A percentile compares a stretch with the other conserved stretches of the same genome.
phyloP scores from a whole-genome alignment of 92 coral and sea anemone genomes.

The Micromussa lordhowensis region DNA sequence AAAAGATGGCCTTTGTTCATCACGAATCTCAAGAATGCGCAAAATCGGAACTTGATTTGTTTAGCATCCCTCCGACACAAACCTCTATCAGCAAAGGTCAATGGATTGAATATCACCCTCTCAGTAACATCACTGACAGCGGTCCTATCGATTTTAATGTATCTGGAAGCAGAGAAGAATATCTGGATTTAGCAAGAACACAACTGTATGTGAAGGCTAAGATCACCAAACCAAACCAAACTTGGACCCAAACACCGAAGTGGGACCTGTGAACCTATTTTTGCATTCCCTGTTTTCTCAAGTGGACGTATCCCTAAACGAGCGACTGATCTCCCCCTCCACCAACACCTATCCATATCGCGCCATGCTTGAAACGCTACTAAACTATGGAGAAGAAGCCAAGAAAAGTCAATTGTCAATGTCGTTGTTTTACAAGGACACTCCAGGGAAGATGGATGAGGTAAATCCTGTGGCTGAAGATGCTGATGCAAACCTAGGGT shows the following conservation, averaged over 20 bases:
- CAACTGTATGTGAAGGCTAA: background rate
- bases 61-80: slow-evolving; percentile 59
- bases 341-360: slow-evolving; percentile 38
- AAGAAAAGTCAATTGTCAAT: slow-evolving; percentile 31
- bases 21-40: too few relatives aligned
- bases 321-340: slow-evolving; percentile 41
- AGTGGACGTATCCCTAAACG: slow-evolving; percentile 20
- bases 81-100: slow-evolving; percentile 28
- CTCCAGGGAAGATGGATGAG: slow-evolving; percentile 35
- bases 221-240: slow-evolving; percentile 18
- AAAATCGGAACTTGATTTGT: slow-evolving; percentile 59
- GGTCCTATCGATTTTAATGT: too few relatives aligned
- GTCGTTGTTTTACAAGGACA: slow-evolving; percentile 48
- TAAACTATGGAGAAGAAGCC: slow-evolving; percentile 67
- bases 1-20: too few relatives aligned
- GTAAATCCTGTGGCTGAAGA: slow-evolving; percentile 6
- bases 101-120: slow-evolving; percentile 47
- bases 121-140: background rate
- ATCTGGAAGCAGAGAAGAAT: too few relatives aligned
- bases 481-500: slow-evolving; percentile 11
- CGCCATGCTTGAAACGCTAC: slow-evolving; percentile 40
- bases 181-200: too few relatives aligned
- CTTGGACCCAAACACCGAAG: slow-evolving; percentile 6
- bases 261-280: slow-evolving; percentile 58
- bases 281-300: too few relatives aligned